Evolutionary conservation across 2,113 vertebrate species (phyloP).

Genomic region (Podarcis cretensis): DNA sequence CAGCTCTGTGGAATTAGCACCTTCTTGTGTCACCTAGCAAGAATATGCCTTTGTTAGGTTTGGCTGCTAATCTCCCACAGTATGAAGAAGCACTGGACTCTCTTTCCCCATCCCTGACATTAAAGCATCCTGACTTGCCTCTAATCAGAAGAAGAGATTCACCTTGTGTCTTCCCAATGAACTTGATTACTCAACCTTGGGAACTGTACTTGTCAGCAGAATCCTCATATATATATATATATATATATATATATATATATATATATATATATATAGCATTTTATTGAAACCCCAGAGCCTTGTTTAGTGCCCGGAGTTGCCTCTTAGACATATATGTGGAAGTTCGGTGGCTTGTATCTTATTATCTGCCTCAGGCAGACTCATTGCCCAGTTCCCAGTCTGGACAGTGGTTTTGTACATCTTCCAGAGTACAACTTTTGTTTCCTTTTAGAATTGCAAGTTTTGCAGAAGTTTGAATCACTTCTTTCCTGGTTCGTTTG

Average conservation of each 20-base stretch:
- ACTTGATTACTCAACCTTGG: neutral
- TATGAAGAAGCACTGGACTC: no score
- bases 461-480: constrained; percentile 33
- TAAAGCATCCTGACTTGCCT: neutral
- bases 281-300: accelerated
- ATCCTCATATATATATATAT: no score
- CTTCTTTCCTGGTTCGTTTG: accelerated
- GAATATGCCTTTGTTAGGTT: no score
- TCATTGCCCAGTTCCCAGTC: neutral
- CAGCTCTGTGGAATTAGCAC: no score
- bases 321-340: neutral
- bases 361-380: constrained; percentile 16
- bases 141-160: neutral
- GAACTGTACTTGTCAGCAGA: accelerated
- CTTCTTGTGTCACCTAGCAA: no score
- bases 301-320: neutral
- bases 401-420: neutral
- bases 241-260: neutral
- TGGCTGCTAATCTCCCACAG: no score
- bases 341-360: neutral
- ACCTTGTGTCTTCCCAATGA: neutral
- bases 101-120: no score
- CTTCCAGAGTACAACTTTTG: constrained; percentile 37
- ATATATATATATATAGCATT: neutral
- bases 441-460: neutral